These are phyloP conservation scores for Nematolebias whitei DNA, from an alignment of 2,113 vertebrate species.

Conservation along the genomic window DNA sequence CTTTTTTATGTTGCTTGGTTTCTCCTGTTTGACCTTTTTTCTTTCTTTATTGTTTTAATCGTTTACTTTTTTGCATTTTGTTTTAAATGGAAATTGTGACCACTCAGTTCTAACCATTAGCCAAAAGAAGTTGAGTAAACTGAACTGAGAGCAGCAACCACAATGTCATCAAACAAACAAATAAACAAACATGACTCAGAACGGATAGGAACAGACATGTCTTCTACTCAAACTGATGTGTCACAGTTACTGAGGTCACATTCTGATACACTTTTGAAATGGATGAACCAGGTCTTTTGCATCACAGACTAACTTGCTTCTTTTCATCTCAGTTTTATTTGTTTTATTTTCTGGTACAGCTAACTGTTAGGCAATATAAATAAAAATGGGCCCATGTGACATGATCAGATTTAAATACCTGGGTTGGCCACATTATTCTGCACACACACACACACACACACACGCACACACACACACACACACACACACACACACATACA, in stretches of 20 bases:
- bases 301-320: neutral
- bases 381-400: neutral
- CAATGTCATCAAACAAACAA: constrained; percentile 52
- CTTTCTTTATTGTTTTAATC: constrained; percentile 4
- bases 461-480: constrained; percentile 3
- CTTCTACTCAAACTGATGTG: constrained; percentile 1
- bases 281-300: neutral
- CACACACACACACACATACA: neutral
- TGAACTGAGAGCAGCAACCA: constrained; percentile 61
- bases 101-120: constrained; percentile 64
- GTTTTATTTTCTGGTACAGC: too few species aligned
- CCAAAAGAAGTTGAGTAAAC: constrained; percentile 43
- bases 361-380: neutral
- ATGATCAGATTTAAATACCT: neutral
- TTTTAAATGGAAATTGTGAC: constrained; percentile 81
- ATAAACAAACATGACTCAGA: constrained; percentile 43
- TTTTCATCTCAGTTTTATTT: neutral
- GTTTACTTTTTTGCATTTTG: constrained; percentile 62
- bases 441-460: neutral
- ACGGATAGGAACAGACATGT: neutral
- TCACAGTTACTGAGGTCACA: neutral
- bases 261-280: neutral
- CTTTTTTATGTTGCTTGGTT: neutral
- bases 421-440: constrained; percentile 2
- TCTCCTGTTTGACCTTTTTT: neutral